Base-by-base conservation (phyloP, 2,888 invertebrate genomes). In the Digitonthophagus gazella region DNA sequence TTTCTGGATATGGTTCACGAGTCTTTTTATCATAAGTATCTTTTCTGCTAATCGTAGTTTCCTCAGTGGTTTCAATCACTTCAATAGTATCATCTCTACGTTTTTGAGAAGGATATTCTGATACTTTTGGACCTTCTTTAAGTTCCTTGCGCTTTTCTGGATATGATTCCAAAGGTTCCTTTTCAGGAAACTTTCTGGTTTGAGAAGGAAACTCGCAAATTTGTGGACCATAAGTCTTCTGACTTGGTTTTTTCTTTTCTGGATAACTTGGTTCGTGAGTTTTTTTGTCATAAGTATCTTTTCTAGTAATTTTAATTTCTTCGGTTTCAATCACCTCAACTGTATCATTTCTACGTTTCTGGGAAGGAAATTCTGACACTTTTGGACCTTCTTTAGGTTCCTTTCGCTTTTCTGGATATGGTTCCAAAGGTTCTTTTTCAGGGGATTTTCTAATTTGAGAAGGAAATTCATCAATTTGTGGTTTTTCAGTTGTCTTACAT, bases 131-230 rank as follows among this genome's bases (percentile, higher is more conserved):
- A 3, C 57, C 67, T 20, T 57, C 2, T 57, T 71, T 71, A 57
- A 11, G 15, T 19, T 72, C 72, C 16, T 67, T 73, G 15, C 64
- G 44, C 28, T 64, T 72, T 11, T 73, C 72, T 8, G 75, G 74
- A 68, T 75, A 74, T 4, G 70, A 69, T 67, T 74, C 72, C 14
- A 72, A 67, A 6, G 71, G 72, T 68, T 76, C 73, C 57, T 68
- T 72, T 63, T 70, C 70, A 2, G 72, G 68, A 15, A 64, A 58
- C 16, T 65, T 71, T n/a, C 44, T 57, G 2, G 55, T 63, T 28
- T 68, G 69, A 1, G 69, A 66, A 15, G 69, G 69, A 64, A 66
- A 68, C 44, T 69, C 69, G 44, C 61, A 22, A 1, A 67, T 58
- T 15, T 16, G 54, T 15, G 71, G 28, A 15, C n/a, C n/a, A n/a